Evolutionary conservation across 2,888 invertebrate genomes (phyloP).

Genomic region (Dysmachus trigonus): DNA sequence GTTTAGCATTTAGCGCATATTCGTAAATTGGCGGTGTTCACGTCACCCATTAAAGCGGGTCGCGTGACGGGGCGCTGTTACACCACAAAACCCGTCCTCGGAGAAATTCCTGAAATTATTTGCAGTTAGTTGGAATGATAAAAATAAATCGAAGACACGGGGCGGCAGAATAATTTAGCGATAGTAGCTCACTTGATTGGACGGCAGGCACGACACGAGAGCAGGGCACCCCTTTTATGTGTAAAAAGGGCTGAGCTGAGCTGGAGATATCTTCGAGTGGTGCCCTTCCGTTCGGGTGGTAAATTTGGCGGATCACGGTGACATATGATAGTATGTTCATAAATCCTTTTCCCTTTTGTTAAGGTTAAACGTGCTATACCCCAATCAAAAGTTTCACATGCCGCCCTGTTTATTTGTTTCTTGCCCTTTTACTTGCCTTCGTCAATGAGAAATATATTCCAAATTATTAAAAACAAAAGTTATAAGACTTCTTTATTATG

Average conservation of each 20-base stretch:
- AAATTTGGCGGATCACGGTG: background rate
- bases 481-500: too few species aligned
- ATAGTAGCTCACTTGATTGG: conserved; percentile 22
- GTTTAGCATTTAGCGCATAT: conserved; percentile 35
- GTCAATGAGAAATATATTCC: too few species aligned
- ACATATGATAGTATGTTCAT: background rate
- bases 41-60: conserved; percentile 24
- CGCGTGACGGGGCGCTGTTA: conserved; percentile 12
- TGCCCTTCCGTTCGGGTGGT: conserved; percentile 4
- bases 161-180: background rate
- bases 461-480: too few species aligned
- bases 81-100: background rate
- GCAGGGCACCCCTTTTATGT: background rate
- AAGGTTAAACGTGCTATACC: background rate
- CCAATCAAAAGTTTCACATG: background rate
- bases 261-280: conserved; percentile 48
- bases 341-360: background rate
- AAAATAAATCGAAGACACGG: conserved; percentile 15
- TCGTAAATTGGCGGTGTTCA: conserved; percentile 23
- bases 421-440: background rate
- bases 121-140: conserved; percentile 20
- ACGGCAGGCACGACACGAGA: background rate
- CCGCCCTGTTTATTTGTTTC: background rate
- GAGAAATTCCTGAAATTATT: conserved; percentile 24
- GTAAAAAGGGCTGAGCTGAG: conserved; percentile 43